These are phyloP conservation scores for Eucriotettix oculatus DNA, from an alignment of 2,888 invertebrate species.

Conservation along the genomic window DNA sequence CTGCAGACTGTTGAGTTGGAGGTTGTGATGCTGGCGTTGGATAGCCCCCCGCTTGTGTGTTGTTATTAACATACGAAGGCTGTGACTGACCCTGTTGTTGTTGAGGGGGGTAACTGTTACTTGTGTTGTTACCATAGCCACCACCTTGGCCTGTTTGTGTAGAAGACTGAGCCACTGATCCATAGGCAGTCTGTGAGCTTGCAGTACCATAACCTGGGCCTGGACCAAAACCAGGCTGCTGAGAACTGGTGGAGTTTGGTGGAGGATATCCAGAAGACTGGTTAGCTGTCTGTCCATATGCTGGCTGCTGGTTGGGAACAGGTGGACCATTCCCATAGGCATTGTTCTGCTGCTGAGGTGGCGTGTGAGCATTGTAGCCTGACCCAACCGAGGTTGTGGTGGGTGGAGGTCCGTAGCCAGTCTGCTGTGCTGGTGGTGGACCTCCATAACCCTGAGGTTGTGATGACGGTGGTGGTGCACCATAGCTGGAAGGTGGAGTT, in stretches of 20 bases:
- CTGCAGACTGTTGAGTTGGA: constrained; percentile 23
- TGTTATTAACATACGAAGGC: neutral
- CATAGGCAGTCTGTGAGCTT: constrained; percentile 36
- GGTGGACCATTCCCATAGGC: constrained; percentile 42
- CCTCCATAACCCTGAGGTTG: constrained; percentile 19
- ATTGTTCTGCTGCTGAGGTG: constrained; percentile 11
- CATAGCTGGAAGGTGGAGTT: constrained; percentile 16
- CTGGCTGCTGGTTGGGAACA: constrained; percentile 26
- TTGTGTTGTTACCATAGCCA: constrained; percentile 19
- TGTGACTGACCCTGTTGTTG: neutral
- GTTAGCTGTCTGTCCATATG: constrained; percentile 46
- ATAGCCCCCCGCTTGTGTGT: neutral
- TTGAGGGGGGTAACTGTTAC: neutral
- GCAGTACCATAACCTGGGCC: constrained; percentile 13
- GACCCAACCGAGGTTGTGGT: constrained; percentile 8
- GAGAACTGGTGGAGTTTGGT: constrained; percentile 16
- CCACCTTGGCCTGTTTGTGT: constrained; percentile 28
- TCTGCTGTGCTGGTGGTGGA: constrained; percentile 30
- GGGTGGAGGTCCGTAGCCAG: constrained; percentile 11
- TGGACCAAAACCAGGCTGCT: constrained; percentile 6
- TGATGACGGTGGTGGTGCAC: constrained; percentile 14
- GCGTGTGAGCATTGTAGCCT: constrained; percentile 7
- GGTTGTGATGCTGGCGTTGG: constrained; percentile 15
- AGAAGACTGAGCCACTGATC: constrained; percentile 37
- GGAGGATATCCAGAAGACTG: constrained; percentile 49